Base-by-base conservation (phyloP, 2,113 vertebrate species). In the Cacatua alba region DNA sequence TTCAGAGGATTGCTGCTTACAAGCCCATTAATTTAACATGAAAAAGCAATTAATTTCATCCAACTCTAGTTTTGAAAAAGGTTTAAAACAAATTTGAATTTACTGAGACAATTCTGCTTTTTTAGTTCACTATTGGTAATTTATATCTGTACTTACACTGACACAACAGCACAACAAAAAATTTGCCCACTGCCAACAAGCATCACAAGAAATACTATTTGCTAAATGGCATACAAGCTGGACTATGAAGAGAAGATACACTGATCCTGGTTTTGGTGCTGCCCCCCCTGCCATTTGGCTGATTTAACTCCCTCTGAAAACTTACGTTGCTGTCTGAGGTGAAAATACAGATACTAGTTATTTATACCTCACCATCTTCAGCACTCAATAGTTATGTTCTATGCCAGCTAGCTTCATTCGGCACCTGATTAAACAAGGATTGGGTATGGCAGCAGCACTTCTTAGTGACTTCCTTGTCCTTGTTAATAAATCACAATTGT, bases 401-500 rank as follows among this genome's bases (percentile, higher is more conserved):
- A 5, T 78, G 88, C 92, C 93, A 94, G 67, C 64, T 52, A 62
- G 63, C 77, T 94, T 92, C 88, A 92, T 44, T 51, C 91, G 79
- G 89, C 83, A 75, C 82, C 63, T 82, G 90, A 94, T 79, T 67
- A 96, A 91, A 87, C 74, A 92, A 83, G 85, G 92, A 96, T 7
- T 91, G 62, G 91, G 85, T 82, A 92, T 21, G 77, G 89, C 96
- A 93, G 86, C 55, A 93, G 88, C 79, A 92, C 75, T 95, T 97
- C 95, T 97, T 88, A 95, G 95, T 94, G 95, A 95, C 95, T 96
- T 93, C 51, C 51, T 67, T 81, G 92, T 95, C 94, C 94, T 97
- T 97, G 94, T 97, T 97, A 97, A 97, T 97, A 95, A 97, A 97
- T 96, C 91, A 91, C 85, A 51, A 88, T 94, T 94, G 93, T 96